These are phyloP conservation scores for Cynoglossus semilaevis DNA, from an alignment of 2,113 vertebrate species.

Conservation along the genomic window DNA sequence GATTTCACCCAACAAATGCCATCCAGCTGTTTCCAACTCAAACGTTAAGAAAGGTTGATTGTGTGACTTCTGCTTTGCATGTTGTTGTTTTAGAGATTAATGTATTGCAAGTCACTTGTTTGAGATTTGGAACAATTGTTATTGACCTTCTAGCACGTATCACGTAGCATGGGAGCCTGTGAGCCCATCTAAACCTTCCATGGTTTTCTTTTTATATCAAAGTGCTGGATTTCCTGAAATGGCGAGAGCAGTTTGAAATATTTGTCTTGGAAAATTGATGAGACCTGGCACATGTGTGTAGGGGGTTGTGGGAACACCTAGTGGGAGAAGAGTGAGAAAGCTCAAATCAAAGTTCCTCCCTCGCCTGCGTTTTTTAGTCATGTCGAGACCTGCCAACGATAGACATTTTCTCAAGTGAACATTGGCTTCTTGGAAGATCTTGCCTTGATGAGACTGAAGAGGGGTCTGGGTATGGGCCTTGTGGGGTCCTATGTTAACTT, in stretches of 20 bases:
- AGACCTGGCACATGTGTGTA: conserved; percentile 97
- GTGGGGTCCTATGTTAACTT: conserved; percentile 63
- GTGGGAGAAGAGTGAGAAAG: conserved; percentile 76
- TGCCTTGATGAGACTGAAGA: conserved; percentile 96
- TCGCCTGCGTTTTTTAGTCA: conserved; percentile 97
- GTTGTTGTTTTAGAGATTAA: conserved; percentile 87
- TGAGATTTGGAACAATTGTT: conserved; percentile 75
- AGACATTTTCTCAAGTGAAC: conserved; percentile 98
- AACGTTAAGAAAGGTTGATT: conserved; percentile 72
- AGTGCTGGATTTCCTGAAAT: conserved; percentile 84
- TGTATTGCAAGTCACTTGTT: conserved; percentile 75
- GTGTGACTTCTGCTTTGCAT: conserved; percentile 86
- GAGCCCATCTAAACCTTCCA: conserved; percentile 59
- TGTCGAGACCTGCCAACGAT: conserved; percentile 99
- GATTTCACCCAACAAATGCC: conserved; percentile 78
- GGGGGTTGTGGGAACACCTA: conserved; percentile 79
- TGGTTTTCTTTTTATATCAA: conserved; percentile 62
- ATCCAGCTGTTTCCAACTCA: conserved; percentile 86
- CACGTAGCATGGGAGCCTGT: conserved; percentile 69
- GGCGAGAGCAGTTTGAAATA: conserved; percentile 94
- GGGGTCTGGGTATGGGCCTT: conserved; percentile 42
- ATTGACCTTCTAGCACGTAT: conserved; percentile 58
- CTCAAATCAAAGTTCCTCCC: conserved; percentile 90
- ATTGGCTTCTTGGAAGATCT: conserved; percentile 99
- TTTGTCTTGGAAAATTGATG: conserved; percentile 89